Percentiles rank a stretch among this genome's conserved stretches.
These are phyloP conservation scores for Semnopithecus entellus DNA, from an alignment of 2,113 vertebrate species.

Conservation along the genomic window DNA sequence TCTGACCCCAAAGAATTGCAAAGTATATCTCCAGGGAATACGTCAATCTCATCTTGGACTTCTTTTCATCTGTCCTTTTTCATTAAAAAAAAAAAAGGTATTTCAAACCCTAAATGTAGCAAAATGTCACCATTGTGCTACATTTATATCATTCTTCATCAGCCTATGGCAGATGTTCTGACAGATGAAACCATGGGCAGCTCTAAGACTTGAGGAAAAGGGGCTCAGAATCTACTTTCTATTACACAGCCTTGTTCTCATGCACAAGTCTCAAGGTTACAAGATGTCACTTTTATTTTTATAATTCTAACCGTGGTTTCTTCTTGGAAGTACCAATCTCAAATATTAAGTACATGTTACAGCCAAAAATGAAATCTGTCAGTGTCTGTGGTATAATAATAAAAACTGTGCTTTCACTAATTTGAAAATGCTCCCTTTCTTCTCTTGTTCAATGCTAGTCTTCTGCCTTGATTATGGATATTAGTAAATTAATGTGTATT, in stretches of 20 bases:
- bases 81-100: not conserved
- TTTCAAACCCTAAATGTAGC: slow-evolving; percentile 32
- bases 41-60: not conserved
- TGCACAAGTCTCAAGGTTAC: slow-evolving; percentile 28
- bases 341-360: not conserved
- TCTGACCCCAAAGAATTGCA: slow-evolving; percentile 30
- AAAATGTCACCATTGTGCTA: slow-evolving; percentile 45
- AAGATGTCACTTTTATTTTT: slow-evolving; percentile 48
- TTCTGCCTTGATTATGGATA: not conserved
- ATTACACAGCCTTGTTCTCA: slow-evolving; percentile 10
- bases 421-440: not conserved
- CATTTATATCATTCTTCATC: slow-evolving; percentile 56
- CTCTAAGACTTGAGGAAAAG: slow-evolving; percentile 23
- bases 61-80: slow-evolving; percentile 10
- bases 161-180: slow-evolving; percentile 32
- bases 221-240: not conserved
- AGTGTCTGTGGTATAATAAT: not conserved
- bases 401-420: not conserved
- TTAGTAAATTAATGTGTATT: not conserved
- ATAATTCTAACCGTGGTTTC: slow-evolving; percentile 8
- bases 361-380: not conserved
- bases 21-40: slow-evolving; percentile 35
- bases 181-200: slow-evolving; percentile 9
- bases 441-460: not conserved
- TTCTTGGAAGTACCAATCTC: not conserved